Base-by-base conservation (phyloP, 2,888 invertebrate genomes). In the Caradrina clavipalpis region DNA sequence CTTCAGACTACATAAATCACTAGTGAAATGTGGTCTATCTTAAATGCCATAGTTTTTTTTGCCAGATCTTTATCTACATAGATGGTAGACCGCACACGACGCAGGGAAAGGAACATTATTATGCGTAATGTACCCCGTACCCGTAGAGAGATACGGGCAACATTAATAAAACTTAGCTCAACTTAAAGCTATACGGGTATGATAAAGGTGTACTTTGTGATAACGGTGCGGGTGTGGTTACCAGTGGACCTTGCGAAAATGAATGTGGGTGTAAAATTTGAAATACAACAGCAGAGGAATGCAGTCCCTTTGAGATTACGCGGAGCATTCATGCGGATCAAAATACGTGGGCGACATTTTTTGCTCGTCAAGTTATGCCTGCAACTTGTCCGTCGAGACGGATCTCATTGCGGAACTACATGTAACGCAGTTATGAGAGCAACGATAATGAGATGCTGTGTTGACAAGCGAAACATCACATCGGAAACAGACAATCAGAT, bases 41-140 rank as follows among this genome's bases (percentile, higher is more conserved):
- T 67, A 67, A 60, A 73, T 72, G 66, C 70, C 58, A 66, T 51
- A 53, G 50, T 61, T 73, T 88, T 70, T 88, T 88, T 85, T 87
- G 82, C 79, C n/a, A 73, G 83, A 86, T 87, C 65, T 72, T 81
- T 86, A 86, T 86, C 88, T 76, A 71, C 66, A 69, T 73, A 77
- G 77, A 80, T 77, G 59, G 78, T 60, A 73, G 88, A 89, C 89
- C 89, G 66, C 90, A 89, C 90, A 89, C 86, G 88, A 76, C 49
- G 84, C 76, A 76, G 63, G 78, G 83, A 83, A 62, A 71, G 64
- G 64, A 76, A 73, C 71, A 69, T 76, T 76, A 78, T 74, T 81
- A 72, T 82, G 72, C 78, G 68, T 67, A 70, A 73, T 82, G 58
- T 69, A 69, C 57, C 42, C 55, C 42, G 54, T 73, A 60, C 45